Evolutionary conservation across 2,797 vertebrate species (phyloP), one percentile per base, ranked within the genome.

Genomic region (Bovichtus variegatus): DNA sequence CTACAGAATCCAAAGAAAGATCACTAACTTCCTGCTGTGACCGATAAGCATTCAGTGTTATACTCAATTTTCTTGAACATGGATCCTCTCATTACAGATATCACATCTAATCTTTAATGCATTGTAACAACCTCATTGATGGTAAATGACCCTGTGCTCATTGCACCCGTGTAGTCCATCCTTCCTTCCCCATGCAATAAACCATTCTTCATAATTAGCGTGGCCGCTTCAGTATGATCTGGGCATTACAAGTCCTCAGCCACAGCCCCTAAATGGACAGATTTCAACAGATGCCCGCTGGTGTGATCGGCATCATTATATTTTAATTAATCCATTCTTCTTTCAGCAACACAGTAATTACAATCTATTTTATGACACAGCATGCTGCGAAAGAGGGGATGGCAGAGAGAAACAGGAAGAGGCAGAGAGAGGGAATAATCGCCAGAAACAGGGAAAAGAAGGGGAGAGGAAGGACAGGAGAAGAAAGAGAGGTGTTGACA

Each of bases 321-420:
- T 94, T 93, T 93, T 93, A 93, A 94, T 95, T 93, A 91, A 93
- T 94, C 92, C 91, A 90, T 90, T 94, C 92, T 92, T 92, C 88
- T 93, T 90, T 82, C 92, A 92, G 88, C 89, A 90, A 91, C 91
- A 91, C 87, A 93, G 90, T 86, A 90, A 92, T 93, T 93, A 91
- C 88, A 91, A 91, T 92, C 87, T 92, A 91, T 91, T 94, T 93
- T 88, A 91, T 85, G 84, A 89, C 81, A 74, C 9, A 18, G 71
- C 91, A 83, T 81, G 90, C 90, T 92, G 92, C 1, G 88, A 91
- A 88, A 82, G 80, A 87, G 63, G 62, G 85, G 82, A 82, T 69
- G 70, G 75, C 86, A 43, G 84, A 80, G 77, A 81, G 78, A 60
- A 84, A 85, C n/a, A 61, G 62, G 62, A 76, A 85, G n/a, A n/a